Evolutionary conservation across 2,888 invertebrate species (phyloP).

Genomic region (Nowickia ferox): DNA sequence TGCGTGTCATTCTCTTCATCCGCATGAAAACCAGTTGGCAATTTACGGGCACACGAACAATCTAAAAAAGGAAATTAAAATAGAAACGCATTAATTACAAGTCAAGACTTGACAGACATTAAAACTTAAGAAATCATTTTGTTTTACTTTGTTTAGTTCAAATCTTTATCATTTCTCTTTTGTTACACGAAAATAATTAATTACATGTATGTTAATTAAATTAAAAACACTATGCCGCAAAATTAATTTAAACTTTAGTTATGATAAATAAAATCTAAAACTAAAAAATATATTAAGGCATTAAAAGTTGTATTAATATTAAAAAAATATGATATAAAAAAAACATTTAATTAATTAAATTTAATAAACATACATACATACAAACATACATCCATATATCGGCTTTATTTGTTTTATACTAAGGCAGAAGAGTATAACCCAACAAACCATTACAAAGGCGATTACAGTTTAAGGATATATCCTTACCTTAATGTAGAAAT

Average conservation of each 20-base stretch:
- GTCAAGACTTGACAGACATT: conserved; percentile 27
- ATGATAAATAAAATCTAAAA: conserved; percentile 1
- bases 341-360: conserved; percentile 6
- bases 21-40: conserved; percentile 86
- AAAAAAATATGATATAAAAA: conserved; percentile 1
- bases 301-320: conserved; percentile 16
- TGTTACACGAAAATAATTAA: conserved; percentile 23
- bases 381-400: conserved; percentile 8
- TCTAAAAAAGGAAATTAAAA: conserved; percentile 83
- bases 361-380: not conserved
- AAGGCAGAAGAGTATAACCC: not conserved
- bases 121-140: conserved; percentile 27
- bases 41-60: conserved; percentile 88
- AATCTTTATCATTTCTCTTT: conserved; percentile 14
- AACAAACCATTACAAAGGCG: conserved; percentile 14
- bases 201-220: conserved; percentile 17
- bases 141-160: conserved; percentile 16
- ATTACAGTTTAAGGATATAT: too few relatives aligned
- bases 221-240: conserved; percentile 12
- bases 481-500: too few relatives aligned
- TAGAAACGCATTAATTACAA: conserved; percentile 44
- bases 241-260: not conserved
- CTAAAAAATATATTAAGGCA: not conserved
- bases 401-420: conserved; percentile 18
- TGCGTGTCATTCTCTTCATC: conserved; percentile 87